Base-by-base conservation (phyloP, 2,888 invertebrate species). In the Zonitis immaculata region DNA sequence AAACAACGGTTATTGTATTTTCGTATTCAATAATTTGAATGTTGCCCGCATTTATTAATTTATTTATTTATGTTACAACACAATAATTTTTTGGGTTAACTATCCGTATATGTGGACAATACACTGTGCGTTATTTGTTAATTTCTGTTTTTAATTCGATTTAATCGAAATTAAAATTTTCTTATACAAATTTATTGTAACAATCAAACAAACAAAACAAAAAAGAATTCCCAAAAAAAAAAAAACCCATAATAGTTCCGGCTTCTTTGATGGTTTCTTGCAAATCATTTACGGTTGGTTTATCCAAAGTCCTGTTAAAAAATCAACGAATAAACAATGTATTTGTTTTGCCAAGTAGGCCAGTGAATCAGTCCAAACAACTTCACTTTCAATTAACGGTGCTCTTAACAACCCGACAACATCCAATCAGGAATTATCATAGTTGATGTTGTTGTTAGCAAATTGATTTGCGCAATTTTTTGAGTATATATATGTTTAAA, bases 381-480 rank as follows among this genome's bases (percentile, higher is more conserved):
- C 66, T 71, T 72, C 72, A 70, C 72, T 73, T 73, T 73, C 72
- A 61, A 64, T 72, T 70, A 72, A 71, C 71, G 69, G 72, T 70
- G 30, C 51, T 51, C 46, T 47, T 49, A 55, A 55, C 52, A 56
- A 48, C 47, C 35, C 35, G 35, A 18, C 35, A 35, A 35, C 35
- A 35, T 35, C 44, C 44, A 26, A 44, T 14, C 44, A 20, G 22
- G 7, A n/a, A 42, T 42, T 26, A 25, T 30, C 30, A 30, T 30
- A 28, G 6, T 30, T 6, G 35, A 14, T 16, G 7, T 35, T 14
- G 6, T 9, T 18, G 35, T 9, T 32, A 7, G 14, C 32, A 7
- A 35, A 35, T 32, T 14, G 14, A 35, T 35, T 18, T 16, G 35
- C 32, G 14, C 32, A 32, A 32, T 14, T 32, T 32, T 14, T 9